Evolutionary conservation across 2,888 invertebrate species (phyloP).

Genomic region (Standfussiana lucernea): DNA sequence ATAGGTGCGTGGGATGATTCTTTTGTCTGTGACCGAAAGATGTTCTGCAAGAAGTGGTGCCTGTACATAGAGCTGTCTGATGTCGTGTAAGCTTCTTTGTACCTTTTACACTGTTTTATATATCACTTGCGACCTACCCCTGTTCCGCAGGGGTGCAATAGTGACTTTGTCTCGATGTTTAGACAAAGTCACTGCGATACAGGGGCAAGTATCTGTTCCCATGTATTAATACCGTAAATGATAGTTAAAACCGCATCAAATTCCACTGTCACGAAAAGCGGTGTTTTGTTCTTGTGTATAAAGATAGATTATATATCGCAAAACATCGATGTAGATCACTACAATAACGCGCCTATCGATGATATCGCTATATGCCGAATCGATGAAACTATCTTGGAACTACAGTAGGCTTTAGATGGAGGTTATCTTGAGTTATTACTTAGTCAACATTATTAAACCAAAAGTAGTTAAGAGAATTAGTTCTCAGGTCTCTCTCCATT

Average conservation of each 20-base stretch:
- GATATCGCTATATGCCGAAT: neutral
- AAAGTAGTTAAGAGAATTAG: slow-evolving; percentile 11
- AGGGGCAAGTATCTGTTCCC: neutral
- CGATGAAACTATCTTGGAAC: neutral
- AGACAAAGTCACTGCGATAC: too few species aligned
- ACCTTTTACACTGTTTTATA: neutral
- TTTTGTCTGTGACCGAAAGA: slow-evolving; percentile 8
- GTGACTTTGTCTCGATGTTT: neutral
- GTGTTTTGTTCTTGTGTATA: neutral
- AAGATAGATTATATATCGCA: neutral
- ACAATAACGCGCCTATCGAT: neutral
- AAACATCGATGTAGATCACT: neutral
- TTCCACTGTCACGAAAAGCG: neutral
- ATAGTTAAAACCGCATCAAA: neutral
- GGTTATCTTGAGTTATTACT: neutral
- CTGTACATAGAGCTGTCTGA: neutral
- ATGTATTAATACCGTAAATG: neutral
- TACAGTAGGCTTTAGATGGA: neutral
- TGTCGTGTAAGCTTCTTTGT: neutral
- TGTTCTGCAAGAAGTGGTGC: neutral
- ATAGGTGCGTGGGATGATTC: slow-evolving; percentile 41
- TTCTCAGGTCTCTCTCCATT: neutral
- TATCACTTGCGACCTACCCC: neutral
- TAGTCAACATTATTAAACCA: slow-evolving; percentile 7
- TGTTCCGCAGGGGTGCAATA: neutral